Evolutionary conservation across 2,113 vertebrate species (phyloP), one percentile per base, ranked within the genome.

Genomic region (Rhinopomastus cyanomelas): DNA sequence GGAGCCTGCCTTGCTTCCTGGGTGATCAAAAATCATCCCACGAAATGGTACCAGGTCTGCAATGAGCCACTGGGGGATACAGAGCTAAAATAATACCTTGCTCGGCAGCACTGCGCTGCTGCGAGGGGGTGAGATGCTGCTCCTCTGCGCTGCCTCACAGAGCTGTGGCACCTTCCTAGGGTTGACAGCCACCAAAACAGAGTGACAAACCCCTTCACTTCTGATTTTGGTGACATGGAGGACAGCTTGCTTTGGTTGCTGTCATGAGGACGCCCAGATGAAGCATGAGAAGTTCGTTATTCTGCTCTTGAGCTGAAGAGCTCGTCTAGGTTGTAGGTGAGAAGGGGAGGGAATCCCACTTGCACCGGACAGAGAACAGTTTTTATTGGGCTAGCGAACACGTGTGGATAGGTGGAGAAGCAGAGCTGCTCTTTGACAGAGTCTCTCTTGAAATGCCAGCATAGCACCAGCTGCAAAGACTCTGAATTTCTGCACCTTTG

Each of bases 101-200:
- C 39, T 67, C 53, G n/a, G 51, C 59, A 37, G 57, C 1, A 10
- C 18, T 32, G 19, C 1, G 18, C 5, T 12, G 44, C 36, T 11
- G 5, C 0, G 1, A 0, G 2, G 44, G 76, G 49, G 12, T 32
- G 72, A n/a, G 36, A 14, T 8, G 0, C 1, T 6, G 32, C 25
- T 39, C 8, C 37, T 59, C 26, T 52, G 59, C 34, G 1, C 57
- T 46, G n/a, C 42, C 85, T 53, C 0, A 0, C 9, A 37, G 32
- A 30, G 66, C 0, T 3, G 9, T 52, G 57, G 44, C 37, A 44
- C 18, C 25, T 53, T 56, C 32, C 25, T 0, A 0, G 46, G 49
- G 13, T 66, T 37, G 17, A 16, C 1, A 26, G 39, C 12, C 32
- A 16, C 26, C 16, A 5, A 44, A 79, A 32, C 1, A 3, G 16